Evolutionary conservation across 2,797 vertebrate genomes (phyloP).

Genomic region (Lophotriccus pileatus): DNA sequence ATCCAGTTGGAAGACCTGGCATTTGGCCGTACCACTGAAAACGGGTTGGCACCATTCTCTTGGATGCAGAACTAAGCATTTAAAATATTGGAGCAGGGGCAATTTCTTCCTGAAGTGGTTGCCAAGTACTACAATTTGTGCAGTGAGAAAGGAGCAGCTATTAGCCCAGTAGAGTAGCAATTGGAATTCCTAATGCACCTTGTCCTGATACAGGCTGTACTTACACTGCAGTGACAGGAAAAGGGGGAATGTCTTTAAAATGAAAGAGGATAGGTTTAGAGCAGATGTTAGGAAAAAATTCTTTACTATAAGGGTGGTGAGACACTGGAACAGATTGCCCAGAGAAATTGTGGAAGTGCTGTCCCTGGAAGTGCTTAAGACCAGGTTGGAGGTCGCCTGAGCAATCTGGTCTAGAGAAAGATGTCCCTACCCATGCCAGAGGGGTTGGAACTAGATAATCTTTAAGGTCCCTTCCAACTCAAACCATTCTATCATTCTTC

Average conservation of each 20-base stretch:
- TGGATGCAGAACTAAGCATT: constrained; percentile 24
- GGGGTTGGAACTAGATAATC: neutral
- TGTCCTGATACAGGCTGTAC: neutral
- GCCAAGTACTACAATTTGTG: neutral
- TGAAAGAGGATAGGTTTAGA: neutral
- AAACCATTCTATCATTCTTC: neutral
- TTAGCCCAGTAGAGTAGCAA: neutral
- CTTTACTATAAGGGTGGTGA: neutral
- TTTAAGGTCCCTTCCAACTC: neutral
- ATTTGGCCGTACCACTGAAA: neutral
- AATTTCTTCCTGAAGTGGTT: neutral
- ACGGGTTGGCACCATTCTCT: neutral
- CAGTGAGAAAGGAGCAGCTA: neutral
- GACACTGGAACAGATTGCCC: neutral
- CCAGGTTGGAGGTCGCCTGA: neutral
- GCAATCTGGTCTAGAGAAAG: neutral
- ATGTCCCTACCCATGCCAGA: fast-evolving
- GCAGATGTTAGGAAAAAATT: neutral
- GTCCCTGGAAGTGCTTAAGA: neutral
- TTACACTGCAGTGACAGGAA: neutral
- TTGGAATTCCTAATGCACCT: neutral
- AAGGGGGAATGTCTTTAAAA: neutral
- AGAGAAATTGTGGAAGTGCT: neutral
- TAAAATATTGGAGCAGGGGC: neutral
- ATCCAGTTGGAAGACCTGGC: neutral